phyloP scores from a whole-genome alignment of 2,113 vertebrate species.

The Rhadina sibilatrix region DNA sequence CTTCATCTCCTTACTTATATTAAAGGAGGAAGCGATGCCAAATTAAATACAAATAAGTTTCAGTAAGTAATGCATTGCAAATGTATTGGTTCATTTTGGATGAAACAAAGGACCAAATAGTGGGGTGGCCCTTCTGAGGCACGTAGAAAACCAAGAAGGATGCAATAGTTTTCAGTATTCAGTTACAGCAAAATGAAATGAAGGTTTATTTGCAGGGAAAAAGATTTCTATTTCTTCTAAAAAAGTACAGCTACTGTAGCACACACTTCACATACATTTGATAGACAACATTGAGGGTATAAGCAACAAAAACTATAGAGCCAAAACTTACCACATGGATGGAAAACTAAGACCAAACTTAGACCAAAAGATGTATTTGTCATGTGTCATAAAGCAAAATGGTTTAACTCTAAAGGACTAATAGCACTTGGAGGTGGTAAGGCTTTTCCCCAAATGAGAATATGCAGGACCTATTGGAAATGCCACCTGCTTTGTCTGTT shows the following conservation, averaged over 20 bases:
- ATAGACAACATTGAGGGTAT: background rate
- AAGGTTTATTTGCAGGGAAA: background rate
- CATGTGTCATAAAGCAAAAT: background rate
- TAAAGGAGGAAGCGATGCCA: background rate
- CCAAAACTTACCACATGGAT: background rate
- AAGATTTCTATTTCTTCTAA: background rate
- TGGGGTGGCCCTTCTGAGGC: background rate
- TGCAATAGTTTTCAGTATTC: background rate
- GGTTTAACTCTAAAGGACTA: background rate
- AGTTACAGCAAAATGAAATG: background rate
- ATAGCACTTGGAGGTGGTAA: background rate
- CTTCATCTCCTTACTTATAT: background rate
- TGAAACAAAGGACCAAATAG: background rate
- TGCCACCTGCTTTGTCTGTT: background rate
- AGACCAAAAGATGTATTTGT: background rate
- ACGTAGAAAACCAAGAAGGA: background rate
- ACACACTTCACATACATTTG: background rate
- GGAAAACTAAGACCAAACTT: background rate
- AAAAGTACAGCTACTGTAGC: background rate
- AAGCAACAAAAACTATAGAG: background rate
- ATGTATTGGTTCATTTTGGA: background rate
- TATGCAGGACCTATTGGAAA: background rate
- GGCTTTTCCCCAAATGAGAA: background rate
- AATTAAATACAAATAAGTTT: background rate
- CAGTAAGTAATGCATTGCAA: accelerated